Base-by-base conservation (phyloP, 1,140 invertebrate species). In the Dendroctonus valens region DNA sequence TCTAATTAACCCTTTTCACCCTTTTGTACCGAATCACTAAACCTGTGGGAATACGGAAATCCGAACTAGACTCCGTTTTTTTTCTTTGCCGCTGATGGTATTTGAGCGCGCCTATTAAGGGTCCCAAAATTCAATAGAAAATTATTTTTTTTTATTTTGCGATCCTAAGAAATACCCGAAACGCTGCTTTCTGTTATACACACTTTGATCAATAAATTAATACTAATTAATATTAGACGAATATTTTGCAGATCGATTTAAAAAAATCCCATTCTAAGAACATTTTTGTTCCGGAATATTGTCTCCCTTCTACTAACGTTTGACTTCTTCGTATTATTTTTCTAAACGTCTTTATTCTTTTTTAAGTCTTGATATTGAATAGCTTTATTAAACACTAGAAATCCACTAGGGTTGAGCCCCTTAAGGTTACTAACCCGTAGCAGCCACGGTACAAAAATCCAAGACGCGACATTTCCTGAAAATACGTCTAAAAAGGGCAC, bases 31-130 rank as follows among this genome's bases (percentile, higher is more conserved):
- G 26, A 54, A 60, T 40, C 59, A 60, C 59, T 39, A 60, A 60
- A 60, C 59, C 59, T 60, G 59, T 60, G 59, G 59, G 59, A 60
- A 60, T 50, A 50, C 59, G 59, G 59, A 60, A 60, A 60, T 60
- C 59, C 44, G 26, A 12, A 12, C 15, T 39, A 14, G 9, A 54
- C 26, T 39, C 48, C 7, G 14, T 60, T 60, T 60, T 60, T 60
- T 15, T 51, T 38, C 40, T 15, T 60, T 26, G 46, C 14, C 44
- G 5, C 14, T 38, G 44, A 60, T 50, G 59, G 12, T 51, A 49
- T 40, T 41, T 60, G n/a, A 50, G 14, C 37, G 7, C 7, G 7
- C 37, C 9, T 9, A 15, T 60, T 60, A 60, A 60, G 59, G 41
- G 44, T 12, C 12, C 48, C 14, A 44, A 42, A 55, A 5, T 11